Evolutionary conservation across 2,113 vertebrate species (phyloP), one percentile per base, ranked within the genome.

Genomic region (Hassar affinis): DNA sequence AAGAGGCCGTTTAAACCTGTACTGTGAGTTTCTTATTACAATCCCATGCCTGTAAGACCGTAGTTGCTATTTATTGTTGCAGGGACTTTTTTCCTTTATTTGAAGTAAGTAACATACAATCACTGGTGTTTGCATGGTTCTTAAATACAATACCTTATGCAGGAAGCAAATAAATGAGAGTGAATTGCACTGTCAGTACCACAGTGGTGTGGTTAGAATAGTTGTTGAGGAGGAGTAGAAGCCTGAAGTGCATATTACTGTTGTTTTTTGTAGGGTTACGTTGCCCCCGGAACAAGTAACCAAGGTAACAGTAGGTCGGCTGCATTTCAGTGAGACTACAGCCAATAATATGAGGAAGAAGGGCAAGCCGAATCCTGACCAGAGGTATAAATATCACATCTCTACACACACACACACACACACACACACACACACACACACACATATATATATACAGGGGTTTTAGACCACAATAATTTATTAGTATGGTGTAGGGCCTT

Each of bases 311-410:
- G 98, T 99, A 87, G 97, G 97, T 17, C 92, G 97, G 42, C 92
- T 99, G 78, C 98, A 99, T 91, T 99, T 99, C 92, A 99, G 98
- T 0, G 98, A 99, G 93, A 99, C 98, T 85, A 99, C 98, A 0
- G 96, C 97, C 84, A 99, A 99, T 91, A 99, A 99, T 92, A 99
- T 99, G 97, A 92, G 98, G 81, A 99, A 99, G 92, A 99, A 99
- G 89, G 97, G 98, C 90, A 99, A 99, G 83, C 97, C 98, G 68
- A 99, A 99, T 89, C 98, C 97, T 0, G 98, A 99, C 92, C 98
- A 99, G 94, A 97, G 97, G 98, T 98, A 89, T 91, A 88, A 61
- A 56, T 45, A 30, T 72, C 69, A 45, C 6, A 47, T n/a, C 62
- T 27, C 52, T 61, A 79, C 33, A 47, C 57, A 71, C 14, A 52